Evolutionary conservation across 2,888 invertebrate species (phyloP), one percentile per base, ranked within the genome.

Genomic region (Seira ritae): DNA sequence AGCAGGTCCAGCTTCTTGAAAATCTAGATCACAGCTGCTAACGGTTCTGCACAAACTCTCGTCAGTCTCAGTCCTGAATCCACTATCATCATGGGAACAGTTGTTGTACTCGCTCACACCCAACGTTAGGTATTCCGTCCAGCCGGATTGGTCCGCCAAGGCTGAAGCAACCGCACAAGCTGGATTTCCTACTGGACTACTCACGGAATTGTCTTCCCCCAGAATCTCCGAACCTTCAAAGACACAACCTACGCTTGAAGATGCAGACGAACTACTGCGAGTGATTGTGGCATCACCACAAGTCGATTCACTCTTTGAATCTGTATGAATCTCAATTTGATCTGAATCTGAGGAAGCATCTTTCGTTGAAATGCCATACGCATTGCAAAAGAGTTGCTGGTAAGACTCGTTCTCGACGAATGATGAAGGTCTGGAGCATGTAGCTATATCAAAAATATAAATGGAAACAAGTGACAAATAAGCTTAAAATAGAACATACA

Each of bases 21-120:
- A 78, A 23, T 83, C 83, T 79, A 83, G 50, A 83, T 83, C 83
- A 83, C 83, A 83, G 83, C 83, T 83, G 79, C 83, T 83, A 50
- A 83, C 78, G n/a, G 83, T 83, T 65, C 83, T 83, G 60, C 83
- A 83, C 74, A 83, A 83, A 69, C 83, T 83, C 65, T 83, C 83
- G 31, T 83, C 83, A 83, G 83, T 83, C 83, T 83, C 83, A 65
- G 83, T 83, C 70, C 83, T 69, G 23, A 83, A 83, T 75, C 83
- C 83, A 37, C 83, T 83, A 46, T 83, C 83, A 71, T 83, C 83
- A 17, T 83, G 83, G 31, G 83, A 83, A 65, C 83, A 83, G 74
- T 79, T 83, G 37, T 83, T 83, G 71, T 83, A 83, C 65, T 83
- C 83, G n/a, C 23, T 78, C 24, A 83, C 83, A 1, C 74, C 83